Percentiles rank a stretch among this genome's conserved stretches.
Evolutionary conservation across 1,140 invertebrate genomes (phyloP).

Genomic region (Triops cancriformis): DNA sequence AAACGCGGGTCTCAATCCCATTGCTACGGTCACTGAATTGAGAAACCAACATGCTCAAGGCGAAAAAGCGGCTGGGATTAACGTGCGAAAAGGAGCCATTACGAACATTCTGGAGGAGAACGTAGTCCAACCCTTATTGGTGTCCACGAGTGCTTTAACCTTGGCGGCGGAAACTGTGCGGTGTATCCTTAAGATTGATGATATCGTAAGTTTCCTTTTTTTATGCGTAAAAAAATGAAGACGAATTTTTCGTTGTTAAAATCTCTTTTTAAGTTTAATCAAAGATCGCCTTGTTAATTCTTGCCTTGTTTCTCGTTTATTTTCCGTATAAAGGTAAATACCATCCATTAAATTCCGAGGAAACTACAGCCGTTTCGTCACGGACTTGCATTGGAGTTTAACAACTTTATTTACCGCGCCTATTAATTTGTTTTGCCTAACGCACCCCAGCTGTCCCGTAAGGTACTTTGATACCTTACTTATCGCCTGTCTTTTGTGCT

Average conservation of each 20-base stretch:
- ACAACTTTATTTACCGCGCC: neutral
- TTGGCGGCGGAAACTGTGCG: constrained; percentile 94
- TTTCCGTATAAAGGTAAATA: constrained; percentile 1
- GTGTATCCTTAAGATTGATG: constrained; percentile 98
- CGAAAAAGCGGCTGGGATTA: constrained; percentile 80
- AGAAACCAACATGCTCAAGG: constrained; percentile 85
- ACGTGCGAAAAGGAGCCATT: constrained; percentile 90
- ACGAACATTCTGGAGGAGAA: constrained; percentile 96
- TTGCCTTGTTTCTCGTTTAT: neutral
- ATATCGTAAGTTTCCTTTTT: constrained; percentile 62
- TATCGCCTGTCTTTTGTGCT: neutral
- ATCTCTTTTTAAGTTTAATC: neutral
- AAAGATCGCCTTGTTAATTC: neutral
- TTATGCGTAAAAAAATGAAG: no score
- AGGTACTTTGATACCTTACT: neutral
- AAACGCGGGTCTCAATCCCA: constrained; percentile 97
- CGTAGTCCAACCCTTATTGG: constrained; percentile 93
- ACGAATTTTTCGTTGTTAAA: no score
- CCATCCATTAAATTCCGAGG: constrained; percentile 15
- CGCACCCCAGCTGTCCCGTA: constrained; percentile 7
- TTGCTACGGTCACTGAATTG: constrained; percentile 92
- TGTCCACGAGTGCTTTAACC: constrained; percentile 85
- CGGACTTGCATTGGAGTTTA: neutral
- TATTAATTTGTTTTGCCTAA: constrained; percentile 11
- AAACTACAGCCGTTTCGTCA: neutral